Percentiles rank a stretch among this genome's conserved stretches.
Evolutionary conservation across 2,888 invertebrate species (phyloP).

Genomic region (Andrena bucephala): DNA sequence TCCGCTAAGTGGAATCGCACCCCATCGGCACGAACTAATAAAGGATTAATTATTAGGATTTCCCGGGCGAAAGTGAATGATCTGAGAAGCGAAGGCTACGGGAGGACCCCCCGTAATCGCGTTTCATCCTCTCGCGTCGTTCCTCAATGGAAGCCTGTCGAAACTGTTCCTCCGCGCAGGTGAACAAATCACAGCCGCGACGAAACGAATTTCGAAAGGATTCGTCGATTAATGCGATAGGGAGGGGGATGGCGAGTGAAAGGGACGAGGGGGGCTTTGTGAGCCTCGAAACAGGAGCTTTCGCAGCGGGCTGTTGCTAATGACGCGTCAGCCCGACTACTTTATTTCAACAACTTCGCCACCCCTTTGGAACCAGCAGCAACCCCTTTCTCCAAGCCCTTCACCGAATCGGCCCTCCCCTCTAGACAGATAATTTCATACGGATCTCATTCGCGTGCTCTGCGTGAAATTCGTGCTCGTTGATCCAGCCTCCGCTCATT

Average conservation of each 20-base stretch:
- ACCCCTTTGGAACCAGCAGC: slow-evolving; percentile 28
- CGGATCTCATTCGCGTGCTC: slow-evolving; percentile 60
- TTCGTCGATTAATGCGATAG: slow-evolving; percentile 36
- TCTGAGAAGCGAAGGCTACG: not conserved
- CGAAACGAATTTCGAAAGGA: slow-evolving; percentile 41
- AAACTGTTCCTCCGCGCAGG: slow-evolving; percentile 32
- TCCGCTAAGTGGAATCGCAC: not conserved
- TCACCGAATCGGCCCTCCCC: slow-evolving; percentile 9
- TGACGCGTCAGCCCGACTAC: slow-evolving; percentile 63
- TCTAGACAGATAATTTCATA: slow-evolving; percentile 66
- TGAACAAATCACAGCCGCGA: slow-evolving; percentile 37
- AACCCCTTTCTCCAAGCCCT: slow-evolving; percentile 48
- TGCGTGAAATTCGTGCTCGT: slow-evolving; percentile 62
- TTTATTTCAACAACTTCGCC: slow-evolving; percentile 55
- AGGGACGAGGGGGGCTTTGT: slow-evolving; percentile 45
- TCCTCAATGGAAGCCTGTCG: slow-evolving; percentile 16
- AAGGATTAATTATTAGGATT: slow-evolving; percentile 26
- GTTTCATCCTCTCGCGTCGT: slow-evolving; percentile 28
- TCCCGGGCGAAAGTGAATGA: slow-evolving; percentile 37
- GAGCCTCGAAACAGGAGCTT: slow-evolving; percentile 53
- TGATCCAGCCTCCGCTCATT: slow-evolving; percentile 50
- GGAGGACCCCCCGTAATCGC: slow-evolving; percentile 25
- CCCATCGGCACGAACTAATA: slow-evolving; percentile 11
- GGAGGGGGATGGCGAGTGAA: slow-evolving; percentile 3
- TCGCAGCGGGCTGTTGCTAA: slow-evolving; percentile 66